phyloP scores from a whole-genome alignment of 1,140 invertebrate genomes.

The Drosophila trapezifrons region DNA sequence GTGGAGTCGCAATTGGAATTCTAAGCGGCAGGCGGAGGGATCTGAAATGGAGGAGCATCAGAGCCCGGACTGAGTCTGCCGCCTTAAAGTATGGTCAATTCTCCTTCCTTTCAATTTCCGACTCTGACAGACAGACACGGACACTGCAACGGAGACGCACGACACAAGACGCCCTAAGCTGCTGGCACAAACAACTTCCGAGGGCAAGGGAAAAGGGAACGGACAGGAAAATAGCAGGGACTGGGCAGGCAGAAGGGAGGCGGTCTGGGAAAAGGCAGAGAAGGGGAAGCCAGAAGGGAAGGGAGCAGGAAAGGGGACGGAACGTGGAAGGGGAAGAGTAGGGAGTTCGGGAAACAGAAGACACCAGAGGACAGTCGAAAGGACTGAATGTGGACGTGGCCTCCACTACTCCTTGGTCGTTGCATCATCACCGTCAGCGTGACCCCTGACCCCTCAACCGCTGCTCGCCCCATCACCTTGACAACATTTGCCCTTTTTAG shows the following conservation, averaged over 20 bases:
- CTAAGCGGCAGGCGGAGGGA: neutral
- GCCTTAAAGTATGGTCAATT: conserved; percentile 65
- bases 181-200: conserved; percentile 66
- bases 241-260: neutral
- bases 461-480: neutral
- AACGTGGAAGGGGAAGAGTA: neutral
- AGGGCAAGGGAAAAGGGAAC: neutral
- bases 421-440: conserved; percentile 52
- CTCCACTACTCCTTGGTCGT: conserved; percentile 51
- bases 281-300: neutral
- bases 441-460: conserved; percentile 16
- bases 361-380: neutral
- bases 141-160: neutral
- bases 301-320: neutral
- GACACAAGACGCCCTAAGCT: conserved; percentile 25
- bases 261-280: neutral
- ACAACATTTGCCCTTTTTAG: conserved; percentile 28
- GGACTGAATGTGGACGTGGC: conserved; percentile 19
- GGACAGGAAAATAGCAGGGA: neutral
- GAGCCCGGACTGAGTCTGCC: conserved; percentile 3
- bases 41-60: neutral
- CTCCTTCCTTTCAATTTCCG: conserved; percentile 69
- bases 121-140: conserved; percentile 56
- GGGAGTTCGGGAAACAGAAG: neutral
- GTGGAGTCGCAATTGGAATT: conserved; percentile 1